Evolutionary conservation across 1,140 invertebrate species (phyloP), one percentile per base, ranked within the genome.

Genomic region (Anadara kagoshimensis): DNA sequence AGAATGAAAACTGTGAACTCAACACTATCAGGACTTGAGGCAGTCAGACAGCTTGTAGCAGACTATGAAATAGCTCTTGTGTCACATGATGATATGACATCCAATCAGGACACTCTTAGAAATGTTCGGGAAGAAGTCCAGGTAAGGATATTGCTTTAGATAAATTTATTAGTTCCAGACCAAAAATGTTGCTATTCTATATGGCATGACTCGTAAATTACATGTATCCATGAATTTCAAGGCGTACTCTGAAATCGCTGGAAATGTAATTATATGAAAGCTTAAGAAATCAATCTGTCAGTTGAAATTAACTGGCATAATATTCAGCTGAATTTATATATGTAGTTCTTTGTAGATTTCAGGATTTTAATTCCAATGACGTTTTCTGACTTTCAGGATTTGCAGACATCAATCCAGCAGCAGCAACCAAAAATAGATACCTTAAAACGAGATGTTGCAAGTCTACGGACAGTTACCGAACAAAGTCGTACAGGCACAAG

Each of bases 31-130:
- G 94, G 95, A 22, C 90, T 99, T 67, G 96, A 98, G 76, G 96
- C 98, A 78, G 94, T 97, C 67, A 93, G 94, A 45, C 93, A 94
- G 82, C 93, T 94, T 22, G 95, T 99, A 58, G 95, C 94, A 16
- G 95, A 97, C 78, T 94, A 98, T 80, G 97, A 99, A 89, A 92
- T 95, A 72, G 96, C 97, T 86, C 90, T 99, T 49, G 93, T 94
- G 20, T 93, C 94, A 18, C 95, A 94, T 83, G 93, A 94, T 68
- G 94, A 95, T 82, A 89, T 97, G 86, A 94, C 95, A 1, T 93
- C 94, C 26, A 94, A 96, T 61, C 90, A 94, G n/a, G 93, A 95
- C 69, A 92, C 92, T 11, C 84, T 97, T 29, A 92, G 94, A 78
- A 91, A 76, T 29, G 73, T 80, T 5, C 72, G 74, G 24, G 76